Conservation (phyloP, 2,888 invertebrate genomes). For the Mythimna pallens region DNA sequence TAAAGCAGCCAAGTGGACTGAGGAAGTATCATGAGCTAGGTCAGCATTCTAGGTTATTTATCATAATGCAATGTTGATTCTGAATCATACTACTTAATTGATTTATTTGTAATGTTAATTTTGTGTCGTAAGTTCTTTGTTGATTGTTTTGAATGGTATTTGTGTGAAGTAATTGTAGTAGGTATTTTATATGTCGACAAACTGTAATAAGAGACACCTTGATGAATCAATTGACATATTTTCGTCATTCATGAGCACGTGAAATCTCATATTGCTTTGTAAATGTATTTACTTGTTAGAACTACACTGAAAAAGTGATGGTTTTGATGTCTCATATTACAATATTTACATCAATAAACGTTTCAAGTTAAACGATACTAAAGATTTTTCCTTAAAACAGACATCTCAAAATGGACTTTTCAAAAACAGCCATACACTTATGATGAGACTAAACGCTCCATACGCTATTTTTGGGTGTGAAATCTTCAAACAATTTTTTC, state of each 20-base stretch:
- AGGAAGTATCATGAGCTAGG: slow-evolving; percentile 60
- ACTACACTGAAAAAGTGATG: too few relatives aligned
- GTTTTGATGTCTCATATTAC: too few relatives aligned
- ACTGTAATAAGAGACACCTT: slow-evolving; percentile 6
- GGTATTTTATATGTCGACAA: slow-evolving; percentile 8
- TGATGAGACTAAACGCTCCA: too few relatives aligned
- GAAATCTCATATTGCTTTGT: not conserved
- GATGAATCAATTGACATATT: slow-evolving; percentile 18
- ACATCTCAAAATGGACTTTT: too few relatives aligned
- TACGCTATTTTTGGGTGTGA: too few relatives aligned
- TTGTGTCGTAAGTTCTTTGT: slow-evolving; percentile 47
- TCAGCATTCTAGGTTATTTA: slow-evolving; percentile 58
- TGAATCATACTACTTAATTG: slow-evolving; percentile 53
- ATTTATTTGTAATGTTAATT: slow-evolving; percentile 53
- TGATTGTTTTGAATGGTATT: slow-evolving; percentile 19
- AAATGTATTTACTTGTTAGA: not conserved
- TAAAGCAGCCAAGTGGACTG: slow-evolving; percentile 41
- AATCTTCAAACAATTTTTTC: too few relatives aligned
- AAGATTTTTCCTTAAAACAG: too few relatives aligned
- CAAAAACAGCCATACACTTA: too few relatives aligned
- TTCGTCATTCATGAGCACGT: slow-evolving; percentile 5
- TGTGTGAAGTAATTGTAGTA: slow-evolving; percentile 20
- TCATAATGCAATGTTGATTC: slow-evolving; percentile 38
- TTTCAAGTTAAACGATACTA: too few relatives aligned
- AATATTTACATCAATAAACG: too few relatives aligned